A percentile compares a stretch with the other conserved stretches of the same genome.
Conservation (phyloP, 1,140 invertebrate species). For the Bombus ignitus region DNA sequence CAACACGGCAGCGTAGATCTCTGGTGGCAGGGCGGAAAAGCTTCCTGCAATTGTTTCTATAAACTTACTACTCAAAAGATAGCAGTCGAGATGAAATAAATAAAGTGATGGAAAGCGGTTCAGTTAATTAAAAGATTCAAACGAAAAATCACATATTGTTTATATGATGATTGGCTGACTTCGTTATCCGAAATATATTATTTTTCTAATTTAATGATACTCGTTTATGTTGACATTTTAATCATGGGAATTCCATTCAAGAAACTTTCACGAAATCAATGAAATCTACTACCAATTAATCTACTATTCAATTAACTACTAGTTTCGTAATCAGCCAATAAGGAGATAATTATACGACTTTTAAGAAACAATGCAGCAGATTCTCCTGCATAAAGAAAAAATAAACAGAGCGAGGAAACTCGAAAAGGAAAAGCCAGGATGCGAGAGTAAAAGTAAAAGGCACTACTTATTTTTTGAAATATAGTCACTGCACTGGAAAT, state of each 20-base stretch:
- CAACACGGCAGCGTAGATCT: no score
- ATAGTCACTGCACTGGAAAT: constrained; percentile 23
- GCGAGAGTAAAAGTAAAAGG: constrained; percentile 39
- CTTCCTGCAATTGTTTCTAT: background rate
- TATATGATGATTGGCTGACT: background rate
- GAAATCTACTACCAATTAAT: background rate
- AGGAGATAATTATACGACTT: background rate
- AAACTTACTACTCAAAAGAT: background rate
- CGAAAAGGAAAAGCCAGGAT: constrained; percentile 16
- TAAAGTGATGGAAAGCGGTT: background rate
- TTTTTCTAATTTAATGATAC: background rate
- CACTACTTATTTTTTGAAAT: constrained; percentile 24
- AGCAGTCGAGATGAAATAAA: background rate
- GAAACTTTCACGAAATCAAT: background rate
- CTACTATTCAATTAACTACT: background rate
- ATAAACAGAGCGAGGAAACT: constrained; percentile 18
- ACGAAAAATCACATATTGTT: background rate
- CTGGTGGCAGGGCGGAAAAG: no score
- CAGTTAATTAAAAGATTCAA: background rate
- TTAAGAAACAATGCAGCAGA: background rate
- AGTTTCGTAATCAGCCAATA: constrained; percentile 12
- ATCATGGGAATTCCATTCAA: background rate
- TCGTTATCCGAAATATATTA: background rate
- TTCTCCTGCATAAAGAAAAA: background rate
- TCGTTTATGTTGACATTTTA: background rate